phyloP scores from a whole-genome alignment of 2,888 invertebrate species.

The Rosalia funebris region DNA sequence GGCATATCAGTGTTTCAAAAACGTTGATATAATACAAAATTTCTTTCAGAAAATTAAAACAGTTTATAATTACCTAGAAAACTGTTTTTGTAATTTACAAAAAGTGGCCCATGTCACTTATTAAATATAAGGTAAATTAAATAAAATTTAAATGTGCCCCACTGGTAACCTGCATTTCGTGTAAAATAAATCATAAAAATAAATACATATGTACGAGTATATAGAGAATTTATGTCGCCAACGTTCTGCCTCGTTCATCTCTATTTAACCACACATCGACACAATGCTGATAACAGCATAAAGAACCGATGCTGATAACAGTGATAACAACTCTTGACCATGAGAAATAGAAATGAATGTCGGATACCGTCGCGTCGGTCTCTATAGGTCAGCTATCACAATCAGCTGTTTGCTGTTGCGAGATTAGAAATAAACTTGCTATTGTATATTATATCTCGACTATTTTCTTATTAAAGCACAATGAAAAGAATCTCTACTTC shows the following conservation, averaged over 20 bases:
- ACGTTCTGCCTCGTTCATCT: neutral
- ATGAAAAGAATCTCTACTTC: too few relatives aligned
- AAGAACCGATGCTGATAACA: neutral
- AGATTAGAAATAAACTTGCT: neutral
- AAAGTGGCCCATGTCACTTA: too few relatives aligned
- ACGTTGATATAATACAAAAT: too few relatives aligned
- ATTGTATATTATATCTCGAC: neutral
- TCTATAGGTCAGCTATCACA: slow-evolving; percentile 1
- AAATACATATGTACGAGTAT: too few relatives aligned
- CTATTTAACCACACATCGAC: too few relatives aligned
- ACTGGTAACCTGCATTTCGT: neutral
- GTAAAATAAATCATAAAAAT: neutral
- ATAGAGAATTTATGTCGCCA: neutral
- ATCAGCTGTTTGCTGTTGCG: neutral
- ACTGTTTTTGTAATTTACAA: too few relatives aligned
- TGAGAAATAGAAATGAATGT: neutral
- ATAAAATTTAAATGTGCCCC: neutral
- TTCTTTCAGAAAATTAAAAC: too few relatives aligned
- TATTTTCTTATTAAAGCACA: too few relatives aligned
- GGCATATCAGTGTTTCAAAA: too few relatives aligned
- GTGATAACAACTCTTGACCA: neutral
- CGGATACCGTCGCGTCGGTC: neutral
- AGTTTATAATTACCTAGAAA: too few relatives aligned
- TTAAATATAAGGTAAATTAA: too few relatives aligned
- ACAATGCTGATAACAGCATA: neutral